Percentiles rank a stretch among this genome's conserved stretches.
Evolutionary conservation across 1,140 invertebrate species (phyloP).

Genomic region (Doryteuthis pealeii): DNA sequence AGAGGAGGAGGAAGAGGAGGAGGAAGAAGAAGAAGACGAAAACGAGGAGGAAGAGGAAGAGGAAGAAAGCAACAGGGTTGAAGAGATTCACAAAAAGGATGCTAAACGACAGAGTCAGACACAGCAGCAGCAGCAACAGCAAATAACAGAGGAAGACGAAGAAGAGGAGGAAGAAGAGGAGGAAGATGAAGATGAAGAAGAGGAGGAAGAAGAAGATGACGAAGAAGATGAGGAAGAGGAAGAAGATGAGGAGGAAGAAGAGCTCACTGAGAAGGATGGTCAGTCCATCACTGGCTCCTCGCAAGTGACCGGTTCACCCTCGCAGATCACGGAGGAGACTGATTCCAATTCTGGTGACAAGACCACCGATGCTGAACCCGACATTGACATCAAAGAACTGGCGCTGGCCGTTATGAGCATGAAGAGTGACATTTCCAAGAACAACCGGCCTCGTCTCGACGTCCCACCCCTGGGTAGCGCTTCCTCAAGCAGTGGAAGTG

Average conservation of each 20-base stretch:
- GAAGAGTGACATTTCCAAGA: background rate
- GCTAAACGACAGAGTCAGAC: background rate
- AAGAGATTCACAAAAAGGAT: no score
- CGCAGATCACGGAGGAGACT: background rate
- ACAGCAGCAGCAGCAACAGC: slow-evolving; percentile 2
- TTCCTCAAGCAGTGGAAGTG: background rate
- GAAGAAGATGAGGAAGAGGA: background rate
- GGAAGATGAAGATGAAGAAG: background rate
- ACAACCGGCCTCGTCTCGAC: background rate
- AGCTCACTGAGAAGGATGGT: background rate
- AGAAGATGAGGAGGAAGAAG: background rate
- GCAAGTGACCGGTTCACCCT: background rate
- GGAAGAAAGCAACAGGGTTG: no score
- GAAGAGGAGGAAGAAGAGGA: background rate
- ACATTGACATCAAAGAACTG: slow-evolving; percentile 2
- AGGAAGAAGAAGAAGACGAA: background rate
- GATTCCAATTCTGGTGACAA: background rate
- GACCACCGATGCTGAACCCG: background rate
- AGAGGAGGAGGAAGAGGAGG: no score
- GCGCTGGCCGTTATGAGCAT: slow-evolving; percentile 8
- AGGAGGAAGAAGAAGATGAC: background rate
- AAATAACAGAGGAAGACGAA: background rate
- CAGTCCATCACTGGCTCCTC: background rate
- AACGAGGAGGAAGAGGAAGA: background rate
- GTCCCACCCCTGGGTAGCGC: background rate